A percentile compares a stretch with the other conserved stretches of the same genome.
Conservation (phyloP, 1,140 invertebrate genomes). For the Lordiphosa mommai region DNA sequence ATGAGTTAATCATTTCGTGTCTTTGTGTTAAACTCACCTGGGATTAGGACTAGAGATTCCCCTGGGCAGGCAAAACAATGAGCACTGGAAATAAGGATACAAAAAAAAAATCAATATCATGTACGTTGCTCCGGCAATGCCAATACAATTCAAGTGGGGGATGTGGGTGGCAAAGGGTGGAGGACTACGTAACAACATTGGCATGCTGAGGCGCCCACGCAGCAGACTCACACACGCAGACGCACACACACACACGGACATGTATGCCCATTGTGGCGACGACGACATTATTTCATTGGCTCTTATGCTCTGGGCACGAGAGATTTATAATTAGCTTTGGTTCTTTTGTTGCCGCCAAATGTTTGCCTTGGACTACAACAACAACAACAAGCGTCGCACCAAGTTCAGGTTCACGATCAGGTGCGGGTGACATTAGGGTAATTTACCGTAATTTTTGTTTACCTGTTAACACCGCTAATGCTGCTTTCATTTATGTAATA, state of each 20-base stretch:
- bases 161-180: slow-evolving; percentile 15
- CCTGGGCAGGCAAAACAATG: neutral
- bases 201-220: slow-evolving; percentile 65
- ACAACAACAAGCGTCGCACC: slow-evolving; percentile 27
- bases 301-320: slow-evolving; percentile 45
- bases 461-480: slow-evolving; percentile 8
- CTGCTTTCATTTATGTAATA: slow-evolving; percentile 11
- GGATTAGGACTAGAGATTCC: neutral
- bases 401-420: slow-evolving; percentile 56
- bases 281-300: slow-evolving; percentile 26
- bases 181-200: slow-evolving; percentile 66
- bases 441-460: slow-evolving; percentile 1
- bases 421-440: slow-evolving; percentile 22
- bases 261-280: slow-evolving; percentile 4
- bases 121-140: slow-evolving; percentile 14
- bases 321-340: slow-evolving; percentile 71
- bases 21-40: neutral
- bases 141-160: slow-evolving; percentile 8
- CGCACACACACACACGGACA: neutral
- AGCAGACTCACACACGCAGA: slow-evolving; percentile 27
- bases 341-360: slow-evolving; percentile 64
- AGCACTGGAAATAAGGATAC: slow-evolving; percentile 14
- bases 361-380: slow-evolving; percentile 32
- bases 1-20: neutral
- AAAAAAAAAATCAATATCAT: slow-evolving; percentile 42